Evolutionary conservation across 2,888 invertebrate species (phyloP), one percentile per base, ranked within the genome.

Genomic region (Scaptomyza polygonia): DNA sequence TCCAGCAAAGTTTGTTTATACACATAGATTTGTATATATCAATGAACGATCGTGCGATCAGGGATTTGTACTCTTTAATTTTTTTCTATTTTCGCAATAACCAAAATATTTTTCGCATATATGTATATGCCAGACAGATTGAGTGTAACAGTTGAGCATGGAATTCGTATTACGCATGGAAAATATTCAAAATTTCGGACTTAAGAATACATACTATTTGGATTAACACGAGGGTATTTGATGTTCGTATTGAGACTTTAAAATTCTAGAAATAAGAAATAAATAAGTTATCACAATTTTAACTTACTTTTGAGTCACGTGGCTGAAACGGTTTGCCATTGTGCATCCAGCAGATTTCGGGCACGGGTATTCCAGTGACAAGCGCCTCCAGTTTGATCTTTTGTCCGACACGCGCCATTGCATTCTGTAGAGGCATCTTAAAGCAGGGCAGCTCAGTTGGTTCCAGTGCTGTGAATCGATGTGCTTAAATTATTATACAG

Each of bases 341-440:
- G 84, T 95, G 94, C 64, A 93, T 92, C 96, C 96, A 96, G 71
- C 92, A 92, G 47, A 95, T 89, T 39, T 93, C 92, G 7, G 95
- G 95, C 55, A 92, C 90, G 44, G 95, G 95, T 78, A 93, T 92
- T 68, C 95, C 95, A 49, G 92, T 92, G 66, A 95, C 94, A 88
- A 94, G 92, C 75, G 95, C 95, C 90, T 95, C 95, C 77, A 96
- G 91, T 90, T 94, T 94, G 84, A 95, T 93, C 90, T 94, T 95
- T 88, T 96, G 95, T 47, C 96, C 95, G 58, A 95, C 94, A 77
- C 95, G 93, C 7, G 94, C 95, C 94, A 95, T 95, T n/a, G 94
- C 93, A 90, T 95, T 95, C 3, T 94, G 94, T 34, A 95, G 92
- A 3, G 95, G 93, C 59, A 92, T 91, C 48, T 93, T 91, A 77